Percentiles rank a stretch among this genome's conserved stretches.
Conservation (phyloP, 2,888 invertebrate genomes). For the Hydrotaea diabolus region DNA sequence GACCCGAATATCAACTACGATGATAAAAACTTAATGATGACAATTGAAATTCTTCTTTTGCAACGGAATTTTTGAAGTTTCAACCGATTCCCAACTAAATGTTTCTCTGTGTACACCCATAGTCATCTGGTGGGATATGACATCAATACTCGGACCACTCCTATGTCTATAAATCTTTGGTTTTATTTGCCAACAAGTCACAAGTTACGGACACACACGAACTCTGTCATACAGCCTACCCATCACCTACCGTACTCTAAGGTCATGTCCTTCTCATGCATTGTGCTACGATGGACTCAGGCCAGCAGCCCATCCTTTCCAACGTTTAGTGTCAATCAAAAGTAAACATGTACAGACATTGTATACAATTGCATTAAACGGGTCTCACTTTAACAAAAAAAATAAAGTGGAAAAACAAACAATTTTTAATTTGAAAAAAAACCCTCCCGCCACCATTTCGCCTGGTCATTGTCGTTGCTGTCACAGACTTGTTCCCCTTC, state of each 20-base stretch:
- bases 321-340: conserved; percentile 49
- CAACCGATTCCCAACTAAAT: too few species aligned
- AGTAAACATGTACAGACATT: conserved; percentile 45
- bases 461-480: not conserved
- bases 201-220: not conserved
- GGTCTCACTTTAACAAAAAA: not conserved
- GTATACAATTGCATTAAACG: conserved; percentile 54
- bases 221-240: not conserved
- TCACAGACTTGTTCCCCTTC: not conserved
- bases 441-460: not conserved
- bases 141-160: not conserved
- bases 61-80: too few species aligned
- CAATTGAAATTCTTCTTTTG: too few species aligned
- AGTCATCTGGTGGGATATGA: not conserved
- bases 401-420: not conserved
- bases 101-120: too few species aligned
- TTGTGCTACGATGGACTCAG: not conserved
- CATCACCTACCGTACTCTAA: too few species aligned
- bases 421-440: not conserved
- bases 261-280: too few species aligned
- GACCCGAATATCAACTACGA: too few species aligned
- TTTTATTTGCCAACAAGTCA: not conserved
- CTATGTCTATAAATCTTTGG: not conserved
- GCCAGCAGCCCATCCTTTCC: not conserved
- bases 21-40: too few species aligned